Conservation (phyloP, 1,140 invertebrate genomes). For the Drosophila tropicalis region DNA sequence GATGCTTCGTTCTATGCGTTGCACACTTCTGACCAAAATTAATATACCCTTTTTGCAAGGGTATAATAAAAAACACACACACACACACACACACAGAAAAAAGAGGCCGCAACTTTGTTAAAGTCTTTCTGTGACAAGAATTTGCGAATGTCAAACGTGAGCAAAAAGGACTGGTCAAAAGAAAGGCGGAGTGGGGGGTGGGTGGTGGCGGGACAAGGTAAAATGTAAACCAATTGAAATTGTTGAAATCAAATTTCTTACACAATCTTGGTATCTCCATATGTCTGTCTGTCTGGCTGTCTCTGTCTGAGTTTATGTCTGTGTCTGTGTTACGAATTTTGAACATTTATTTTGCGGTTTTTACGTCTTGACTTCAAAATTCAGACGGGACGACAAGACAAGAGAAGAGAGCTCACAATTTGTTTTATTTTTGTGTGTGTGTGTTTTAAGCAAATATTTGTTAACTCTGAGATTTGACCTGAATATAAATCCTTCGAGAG, state of each 20-base stretch:
- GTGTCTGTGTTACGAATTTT: conserved; percentile 37
- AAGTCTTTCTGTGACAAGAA: conserved; percentile 78
- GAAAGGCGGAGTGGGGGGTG: background rate
- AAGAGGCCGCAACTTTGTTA: conserved; percentile 62
- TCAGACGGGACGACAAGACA: background rate
- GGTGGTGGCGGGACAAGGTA: conserved; percentile 24
- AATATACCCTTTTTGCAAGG: too few species aligned
- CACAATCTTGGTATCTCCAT: conserved; percentile 6
- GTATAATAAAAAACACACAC: conserved; percentile 1
- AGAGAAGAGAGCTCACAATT: background rate
- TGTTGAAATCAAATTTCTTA: conserved; percentile 58
- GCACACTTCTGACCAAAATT: too few species aligned
- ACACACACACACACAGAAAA: conserved; percentile 50
- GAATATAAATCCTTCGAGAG: too few species aligned
- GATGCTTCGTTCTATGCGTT: too few species aligned
- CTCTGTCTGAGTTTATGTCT: background rate
- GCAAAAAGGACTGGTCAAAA: conserved; percentile 71
- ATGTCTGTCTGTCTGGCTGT: conserved; percentile 4
- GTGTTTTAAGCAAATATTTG: background rate
- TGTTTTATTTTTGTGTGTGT: background rate
- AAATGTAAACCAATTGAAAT: conserved; percentile 69
- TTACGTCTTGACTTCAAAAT: conserved; percentile 44
- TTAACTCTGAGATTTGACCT: too few species aligned
- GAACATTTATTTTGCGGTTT: conserved; percentile 46
- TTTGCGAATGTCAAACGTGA: conserved; percentile 79